These are phyloP conservation scores for Amphiprion percula DNA, from an alignment of 2,113 vertebrate species.

Conservation along the genomic window DNA sequence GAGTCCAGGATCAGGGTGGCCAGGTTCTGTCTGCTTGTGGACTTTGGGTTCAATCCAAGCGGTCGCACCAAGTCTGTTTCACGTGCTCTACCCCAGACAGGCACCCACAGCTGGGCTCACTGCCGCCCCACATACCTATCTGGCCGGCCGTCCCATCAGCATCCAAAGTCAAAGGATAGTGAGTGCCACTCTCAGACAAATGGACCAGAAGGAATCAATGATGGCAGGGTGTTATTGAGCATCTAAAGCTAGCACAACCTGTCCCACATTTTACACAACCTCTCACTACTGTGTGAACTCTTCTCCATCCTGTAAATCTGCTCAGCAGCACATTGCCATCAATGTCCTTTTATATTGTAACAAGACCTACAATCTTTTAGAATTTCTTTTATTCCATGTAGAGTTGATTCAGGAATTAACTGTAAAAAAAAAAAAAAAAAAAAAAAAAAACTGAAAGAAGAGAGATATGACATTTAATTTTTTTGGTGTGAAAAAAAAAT, in stretches of 20 bases:
- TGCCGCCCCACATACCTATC: slow-evolving; percentile 47
- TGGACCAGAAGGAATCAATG: background rate
- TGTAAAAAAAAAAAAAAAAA: too few relatives aligned
- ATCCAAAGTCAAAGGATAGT: slow-evolving; percentile 17
- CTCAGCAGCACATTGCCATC: slow-evolving; percentile 1
- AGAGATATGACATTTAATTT: background rate
- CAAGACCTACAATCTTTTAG: background rate
- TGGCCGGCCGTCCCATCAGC: background rate
- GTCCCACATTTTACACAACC: slow-evolving; percentile 6
- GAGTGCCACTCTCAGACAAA: background rate
- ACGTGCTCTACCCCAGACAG: slow-evolving; percentile 20
- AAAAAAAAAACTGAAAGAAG: background rate
- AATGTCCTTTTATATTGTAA: background rate
- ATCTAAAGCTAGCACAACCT: background rate
- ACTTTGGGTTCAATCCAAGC: slow-evolving; percentile 28
- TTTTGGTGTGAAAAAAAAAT: background rate
- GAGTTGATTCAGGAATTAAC: background rate
- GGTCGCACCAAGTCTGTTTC: slow-evolving; percentile 4
- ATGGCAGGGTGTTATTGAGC: slow-evolving; percentile 12
- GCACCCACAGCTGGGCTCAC: background rate
- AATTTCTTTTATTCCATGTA: background rate
- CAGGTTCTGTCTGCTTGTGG: slow-evolving; percentile 35
- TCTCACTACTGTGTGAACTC: background rate
- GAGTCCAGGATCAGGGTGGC: slow-evolving; percentile 14
- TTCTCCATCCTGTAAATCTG: slow-evolving; percentile 5